phyloP scores from a whole-genome alignment of 2,113 vertebrate genomes.

The Diphyllodes magnificus region DNA sequence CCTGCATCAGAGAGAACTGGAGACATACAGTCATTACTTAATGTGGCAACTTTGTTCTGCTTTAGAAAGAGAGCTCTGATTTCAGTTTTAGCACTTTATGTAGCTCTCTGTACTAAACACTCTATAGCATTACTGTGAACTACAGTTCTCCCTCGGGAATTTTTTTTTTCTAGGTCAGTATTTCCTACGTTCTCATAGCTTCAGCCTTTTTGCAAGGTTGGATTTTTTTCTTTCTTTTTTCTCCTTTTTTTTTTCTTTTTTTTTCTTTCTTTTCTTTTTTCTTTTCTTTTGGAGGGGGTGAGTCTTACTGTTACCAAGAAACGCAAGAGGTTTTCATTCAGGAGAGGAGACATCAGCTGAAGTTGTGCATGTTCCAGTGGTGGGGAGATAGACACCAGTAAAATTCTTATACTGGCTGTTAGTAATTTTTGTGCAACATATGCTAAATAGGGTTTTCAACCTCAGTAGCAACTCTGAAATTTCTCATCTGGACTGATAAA shows the following conservation, averaged over 20 bases:
- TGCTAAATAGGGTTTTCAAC: not conserved
- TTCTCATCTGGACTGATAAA: not conserved
- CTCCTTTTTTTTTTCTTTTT: rapidly evolving
- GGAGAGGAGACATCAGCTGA: not conserved
- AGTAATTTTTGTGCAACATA: not conserved
- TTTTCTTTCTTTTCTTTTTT: not conserved
- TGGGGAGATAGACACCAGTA: not conserved
- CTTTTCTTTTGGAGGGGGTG: not conserved
- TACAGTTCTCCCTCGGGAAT: not conserved
- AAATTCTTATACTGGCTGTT: not conserved
- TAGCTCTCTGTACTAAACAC: not conserved
- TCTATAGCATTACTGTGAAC: not conserved
- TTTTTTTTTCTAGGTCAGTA: not conserved
- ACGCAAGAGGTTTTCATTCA: not conserved
- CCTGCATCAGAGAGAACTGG: not conserved
- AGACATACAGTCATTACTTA: not conserved
- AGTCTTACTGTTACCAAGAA: not conserved
- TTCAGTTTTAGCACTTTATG: not conserved
- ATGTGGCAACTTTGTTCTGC: not conserved
- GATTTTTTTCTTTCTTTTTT: not conserved
- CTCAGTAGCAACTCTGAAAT: not conserved
- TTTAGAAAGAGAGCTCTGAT: not conserved
- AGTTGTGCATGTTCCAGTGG: not conserved
- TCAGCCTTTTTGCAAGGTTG: not conserved
- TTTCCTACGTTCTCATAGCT: not conserved